These are phyloP conservation scores for Chiridota heheva DNA, from an alignment of 35 echinoderm and acorn worm species.

Conservation along the genomic window DNA sequence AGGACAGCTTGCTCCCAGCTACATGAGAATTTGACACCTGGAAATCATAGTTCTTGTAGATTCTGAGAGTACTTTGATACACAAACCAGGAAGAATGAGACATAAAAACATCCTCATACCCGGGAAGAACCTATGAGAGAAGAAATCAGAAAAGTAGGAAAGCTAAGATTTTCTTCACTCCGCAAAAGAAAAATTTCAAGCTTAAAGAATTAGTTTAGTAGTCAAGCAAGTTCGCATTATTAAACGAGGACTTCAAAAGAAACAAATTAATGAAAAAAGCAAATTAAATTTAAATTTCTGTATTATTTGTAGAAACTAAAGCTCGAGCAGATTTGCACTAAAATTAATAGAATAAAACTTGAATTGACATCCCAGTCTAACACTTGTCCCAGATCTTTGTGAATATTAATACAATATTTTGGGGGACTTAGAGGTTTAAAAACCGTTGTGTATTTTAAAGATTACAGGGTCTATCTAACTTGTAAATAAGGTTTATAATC, in stretches of 20 bases:
- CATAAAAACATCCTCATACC: conserved; percentile 92
- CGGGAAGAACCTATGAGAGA: conserved; percentile 65
- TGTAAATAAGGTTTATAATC: too few species aligned
- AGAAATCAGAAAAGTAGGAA: not conserved
- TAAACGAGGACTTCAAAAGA: not conserved
- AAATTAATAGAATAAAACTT: too few species aligned
- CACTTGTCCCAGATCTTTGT: too few species aligned
- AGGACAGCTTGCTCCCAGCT: conserved; percentile 66
- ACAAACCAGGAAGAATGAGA: conserved; percentile 91
- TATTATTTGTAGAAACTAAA: not conserved
- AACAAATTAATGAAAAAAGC: not conserved
- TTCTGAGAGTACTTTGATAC: conserved; percentile 69
- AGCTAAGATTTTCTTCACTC: not conserved
- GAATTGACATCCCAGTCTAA: too few species aligned
- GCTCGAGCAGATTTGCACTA: too few species aligned
- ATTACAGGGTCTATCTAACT: too few species aligned
- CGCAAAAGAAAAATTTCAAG: not conserved
- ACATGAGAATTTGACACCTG: conserved; percentile 26
- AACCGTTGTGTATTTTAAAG: too few species aligned
- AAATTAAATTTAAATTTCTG: not conserved
- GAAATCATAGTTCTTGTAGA: conserved; percentile 93
- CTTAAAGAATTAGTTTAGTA: not conserved
- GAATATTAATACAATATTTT: too few species aligned
- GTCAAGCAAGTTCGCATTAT: not conserved
- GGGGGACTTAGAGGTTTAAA: too few species aligned